Evolutionary conservation across 1,140 invertebrate genomes (phyloP).

Genomic region (Formica exsecta): DNA sequence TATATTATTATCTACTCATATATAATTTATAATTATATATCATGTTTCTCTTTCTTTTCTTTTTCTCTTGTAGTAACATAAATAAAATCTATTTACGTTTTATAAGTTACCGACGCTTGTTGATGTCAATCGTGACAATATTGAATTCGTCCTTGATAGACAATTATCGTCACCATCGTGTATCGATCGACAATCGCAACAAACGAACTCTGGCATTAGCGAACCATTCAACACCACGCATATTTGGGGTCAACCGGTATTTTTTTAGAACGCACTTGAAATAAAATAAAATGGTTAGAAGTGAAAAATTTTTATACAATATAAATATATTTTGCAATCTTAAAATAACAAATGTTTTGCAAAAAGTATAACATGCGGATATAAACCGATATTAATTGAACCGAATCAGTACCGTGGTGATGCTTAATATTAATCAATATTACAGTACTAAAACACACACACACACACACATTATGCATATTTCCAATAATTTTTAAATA

Average conservation of each 20-base stretch:
- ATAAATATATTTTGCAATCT: constrained; percentile 35
- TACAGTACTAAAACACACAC: background rate
- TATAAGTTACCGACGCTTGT: constrained; percentile 62
- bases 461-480: background rate
- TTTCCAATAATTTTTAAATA: constrained; percentile 46
- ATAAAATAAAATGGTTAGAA: constrained; percentile 25
- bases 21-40: constrained; percentile 21
- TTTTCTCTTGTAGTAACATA: constrained; percentile 21
- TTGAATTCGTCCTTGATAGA: constrained; percentile 74
- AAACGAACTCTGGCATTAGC: constrained; percentile 67
- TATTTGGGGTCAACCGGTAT: constrained; percentile 6
- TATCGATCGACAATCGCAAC: constrained; percentile 68
- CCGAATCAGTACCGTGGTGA: background rate
- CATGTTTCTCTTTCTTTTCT: background rate
- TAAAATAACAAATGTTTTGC: background rate
- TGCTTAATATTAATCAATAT: constrained; percentile 15
- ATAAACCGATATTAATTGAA: constrained; percentile 23
- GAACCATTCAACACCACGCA: constrained; percentile 59
- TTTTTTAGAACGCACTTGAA: constrained; percentile 20
- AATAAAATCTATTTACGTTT: constrained; percentile 58
- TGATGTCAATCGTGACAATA: constrained; percentile 54
- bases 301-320: background rate
- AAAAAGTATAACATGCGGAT: constrained; percentile 8
- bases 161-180: constrained; percentile 68
- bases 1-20: too few relatives aligned